Evolutionary conservation across 2,888 invertebrate species (phyloP), one percentile per base, ranked within the genome.

Genomic region (Dryococelus australis): DNA sequence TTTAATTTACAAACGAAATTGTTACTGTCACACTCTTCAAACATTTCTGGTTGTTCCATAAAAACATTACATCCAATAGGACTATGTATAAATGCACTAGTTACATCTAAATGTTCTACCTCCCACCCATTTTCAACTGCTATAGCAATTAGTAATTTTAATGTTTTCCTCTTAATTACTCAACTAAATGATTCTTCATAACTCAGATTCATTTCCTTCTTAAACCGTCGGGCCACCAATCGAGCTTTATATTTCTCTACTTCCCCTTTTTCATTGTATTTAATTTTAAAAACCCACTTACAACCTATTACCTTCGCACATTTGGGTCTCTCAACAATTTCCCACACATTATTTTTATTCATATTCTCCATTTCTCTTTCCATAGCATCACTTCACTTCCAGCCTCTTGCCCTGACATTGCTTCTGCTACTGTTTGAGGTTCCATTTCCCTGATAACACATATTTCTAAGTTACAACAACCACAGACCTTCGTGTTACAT

Each of bases 401-500:
- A 65, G 8, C 26, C 20, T 80, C 47, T 81, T 24, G 24, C 12
- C 86, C n/a, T 43, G 43, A 43, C 43, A 86, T 81, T 20, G 86
- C 86, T 81, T 86, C 83, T 43, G 27, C 43, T 43, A 47, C 24
- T 13, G 86, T 86, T 86, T 83, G n/a, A 26, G 86, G 83, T 51
- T 86, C 86, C 81, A 24, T 35, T 43, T 78, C 28, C 78, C 20
- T 26, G 28, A 20, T 27, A 43, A 26, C 43, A 12, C 9, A 35
- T 81, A 24, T 86, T 65, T 65, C 24, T 65, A 65, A 20, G 16
- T 35, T 35, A 35, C 2, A 43, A 35, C 43, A 86, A 81, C 86
- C 86, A 81, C 86, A 86, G 47, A 47, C 26, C 24, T 81, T 86
- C 43, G 20, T 16, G 26, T 43, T 84, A 86, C 47, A 43, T 81